phyloP scores from a whole-genome alignment of 2,797 vertebrate species.

The Okamejei kenojei region DNA sequence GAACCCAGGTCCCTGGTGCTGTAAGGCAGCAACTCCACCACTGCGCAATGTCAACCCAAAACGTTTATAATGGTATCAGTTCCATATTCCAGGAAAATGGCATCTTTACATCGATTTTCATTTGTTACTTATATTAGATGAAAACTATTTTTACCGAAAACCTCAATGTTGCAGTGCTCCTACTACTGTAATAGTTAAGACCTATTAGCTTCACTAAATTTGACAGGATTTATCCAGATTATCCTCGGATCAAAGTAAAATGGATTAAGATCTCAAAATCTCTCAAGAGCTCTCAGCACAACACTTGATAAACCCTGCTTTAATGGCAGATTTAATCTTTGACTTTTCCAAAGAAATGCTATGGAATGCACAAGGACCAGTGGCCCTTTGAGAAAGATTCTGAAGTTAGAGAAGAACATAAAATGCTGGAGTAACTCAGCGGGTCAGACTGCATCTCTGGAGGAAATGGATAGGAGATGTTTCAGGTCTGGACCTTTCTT shows the following conservation, averaged over 20 bases:
- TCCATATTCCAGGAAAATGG: neutral
- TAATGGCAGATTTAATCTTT: neutral
- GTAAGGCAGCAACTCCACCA: too few relatives aligned
- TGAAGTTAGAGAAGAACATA: too few relatives aligned
- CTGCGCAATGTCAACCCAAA: neutral
- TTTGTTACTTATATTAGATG: neutral
- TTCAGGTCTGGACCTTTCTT: too few relatives aligned
- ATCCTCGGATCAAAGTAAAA: slow-evolving; percentile 28
- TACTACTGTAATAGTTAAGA: neutral
- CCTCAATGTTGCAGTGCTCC: neutral
- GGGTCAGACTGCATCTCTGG: too few relatives aligned
- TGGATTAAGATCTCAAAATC: slow-evolving; percentile 32
- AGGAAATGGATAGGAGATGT: too few relatives aligned
- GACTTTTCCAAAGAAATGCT: neutral
- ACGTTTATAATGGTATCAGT: neutral
- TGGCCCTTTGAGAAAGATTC: neutral
- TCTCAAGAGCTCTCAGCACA: neutral
- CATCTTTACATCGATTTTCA: neutral
- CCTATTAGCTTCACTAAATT: neutral
- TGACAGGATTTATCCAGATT: neutral
- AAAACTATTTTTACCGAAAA: neutral
- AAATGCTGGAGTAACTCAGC: too few relatives aligned
- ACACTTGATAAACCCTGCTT: neutral
- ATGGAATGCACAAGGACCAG: neutral
- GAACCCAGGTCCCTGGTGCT: too few relatives aligned